phyloP scores from a whole-genome alignment of 2,113 vertebrate genomes.

The Sminthopsis crassicaudata region DNA sequence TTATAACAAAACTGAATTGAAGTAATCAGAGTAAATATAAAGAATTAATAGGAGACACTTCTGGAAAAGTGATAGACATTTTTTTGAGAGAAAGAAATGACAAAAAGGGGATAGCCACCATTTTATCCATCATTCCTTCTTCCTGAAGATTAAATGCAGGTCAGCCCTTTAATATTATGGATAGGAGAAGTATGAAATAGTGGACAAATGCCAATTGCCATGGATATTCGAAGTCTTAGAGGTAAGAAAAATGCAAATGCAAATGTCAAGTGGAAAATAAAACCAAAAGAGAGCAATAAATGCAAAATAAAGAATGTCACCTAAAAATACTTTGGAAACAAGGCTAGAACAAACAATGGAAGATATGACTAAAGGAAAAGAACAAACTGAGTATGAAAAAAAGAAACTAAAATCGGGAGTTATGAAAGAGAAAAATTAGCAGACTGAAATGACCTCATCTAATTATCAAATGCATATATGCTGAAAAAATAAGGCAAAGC shows the following conservation, averaged over 20 bases:
- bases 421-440: neutral
- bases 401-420: slow-evolving; percentile 16
- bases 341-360: slow-evolving; percentile 20
- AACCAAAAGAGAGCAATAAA: slow-evolving; percentile 57
- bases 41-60: slow-evolving; percentile 36
- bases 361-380: neutral
- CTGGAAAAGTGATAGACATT: slow-evolving; percentile 25
- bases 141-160: slow-evolving; percentile 45
- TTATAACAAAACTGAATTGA: slow-evolving; percentile 46
- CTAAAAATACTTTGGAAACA: slow-evolving; percentile 59
- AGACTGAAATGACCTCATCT: slow-evolving; percentile 36
- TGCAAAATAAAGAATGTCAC: slow-evolving; percentile 52
- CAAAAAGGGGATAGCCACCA: slow-evolving; percentile 16
- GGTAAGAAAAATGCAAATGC: slow-evolving; percentile 54
- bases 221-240: slow-evolving; percentile 27
- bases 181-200: slow-evolving; percentile 47
- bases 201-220: slow-evolving; percentile 52
- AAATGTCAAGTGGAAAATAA: neutral
- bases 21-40: slow-evolving; percentile 44
- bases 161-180: slow-evolving; percentile 58
- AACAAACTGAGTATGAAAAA: neutral
- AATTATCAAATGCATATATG: slow-evolving; percentile 30
- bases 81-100: slow-evolving; percentile 47
- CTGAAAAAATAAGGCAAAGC: slow-evolving; percentile 45
- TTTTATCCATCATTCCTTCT: slow-evolving; percentile 19